These are phyloP conservation scores for Troides helena DNA, from an alignment of 2,888 invertebrate species.

Conservation along the genomic window DNA sequence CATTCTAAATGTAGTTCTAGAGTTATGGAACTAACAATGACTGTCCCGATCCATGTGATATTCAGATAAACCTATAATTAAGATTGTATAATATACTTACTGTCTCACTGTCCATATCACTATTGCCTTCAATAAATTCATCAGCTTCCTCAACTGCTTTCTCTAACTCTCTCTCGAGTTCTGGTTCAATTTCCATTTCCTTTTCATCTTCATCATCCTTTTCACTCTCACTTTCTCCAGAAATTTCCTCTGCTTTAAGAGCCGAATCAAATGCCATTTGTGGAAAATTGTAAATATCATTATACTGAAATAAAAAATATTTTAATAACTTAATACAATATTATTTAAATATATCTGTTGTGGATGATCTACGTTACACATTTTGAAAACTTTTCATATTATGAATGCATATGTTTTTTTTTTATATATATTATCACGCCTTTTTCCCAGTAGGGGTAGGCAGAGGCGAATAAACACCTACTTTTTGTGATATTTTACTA, in stretches of 20 bases:
- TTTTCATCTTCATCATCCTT: slow-evolving; percentile 83
- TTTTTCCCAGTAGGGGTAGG: too few species aligned
- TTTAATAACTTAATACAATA: background rate
- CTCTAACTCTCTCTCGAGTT: slow-evolving; percentile 83
- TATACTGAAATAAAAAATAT: slow-evolving; percentile 84
- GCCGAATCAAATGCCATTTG: slow-evolving; percentile 97
- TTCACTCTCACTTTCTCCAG: slow-evolving; percentile 84
- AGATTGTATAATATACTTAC: slow-evolving; percentile 43
- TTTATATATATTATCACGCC: too few species aligned
- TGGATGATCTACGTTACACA: too few species aligned
- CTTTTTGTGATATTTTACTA: too few species aligned
- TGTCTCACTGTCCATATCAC: slow-evolving; percentile 79
- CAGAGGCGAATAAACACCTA: too few species aligned
- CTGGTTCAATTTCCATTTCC: slow-evolving; percentile 80
- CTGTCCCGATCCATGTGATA: too few species aligned
- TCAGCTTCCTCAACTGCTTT: slow-evolving; percentile 81
- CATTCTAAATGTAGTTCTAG: too few species aligned
- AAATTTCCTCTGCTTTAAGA: slow-evolving; percentile 91
- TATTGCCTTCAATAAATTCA: slow-evolving; percentile 87
- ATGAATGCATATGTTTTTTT: too few species aligned
- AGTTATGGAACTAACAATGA: too few species aligned
- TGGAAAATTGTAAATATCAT: slow-evolving; percentile 99
- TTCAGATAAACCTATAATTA: too few species aligned
- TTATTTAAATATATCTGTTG: background rate
- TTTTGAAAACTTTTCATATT: too few species aligned